These are phyloP conservation scores for Metacarcinus magister DNA, from an alignment of 2,888 invertebrate species.

Conservation along the genomic window DNA sequence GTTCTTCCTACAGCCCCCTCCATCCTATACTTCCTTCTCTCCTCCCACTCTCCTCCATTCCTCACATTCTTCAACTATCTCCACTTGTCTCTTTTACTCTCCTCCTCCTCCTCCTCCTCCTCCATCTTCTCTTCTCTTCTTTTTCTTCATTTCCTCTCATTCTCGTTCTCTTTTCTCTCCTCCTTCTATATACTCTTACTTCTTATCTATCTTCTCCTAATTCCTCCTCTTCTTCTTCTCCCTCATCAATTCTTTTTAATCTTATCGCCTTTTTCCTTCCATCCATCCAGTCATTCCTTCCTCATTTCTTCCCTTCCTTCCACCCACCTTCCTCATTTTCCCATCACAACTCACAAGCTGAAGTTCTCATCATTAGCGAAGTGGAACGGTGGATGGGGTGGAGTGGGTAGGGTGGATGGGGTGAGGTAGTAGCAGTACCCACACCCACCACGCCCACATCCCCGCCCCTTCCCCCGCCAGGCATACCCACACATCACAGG, in stretches of 20 bases:
- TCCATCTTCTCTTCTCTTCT: too few relatives aligned
- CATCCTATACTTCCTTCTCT: too few relatives aligned
- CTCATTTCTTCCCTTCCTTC: not conserved
- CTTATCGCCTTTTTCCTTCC: not conserved
- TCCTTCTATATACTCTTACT: not conserved
- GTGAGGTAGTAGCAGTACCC: too few relatives aligned
- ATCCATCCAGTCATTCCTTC: not conserved
- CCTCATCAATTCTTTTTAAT: not conserved
- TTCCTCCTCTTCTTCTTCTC: not conserved
- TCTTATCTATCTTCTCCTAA: not conserved
- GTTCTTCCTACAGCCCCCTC: too few relatives aligned
- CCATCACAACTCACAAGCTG: not conserved
- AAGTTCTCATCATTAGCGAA: not conserved
- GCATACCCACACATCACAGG: not conserved
- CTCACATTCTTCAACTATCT: not conserved
- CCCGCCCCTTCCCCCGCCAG: not conserved
- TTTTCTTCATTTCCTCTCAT: too few relatives aligned
- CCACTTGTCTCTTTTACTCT: not conserved
- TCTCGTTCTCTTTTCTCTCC: not conserved
- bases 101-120: not conserved
- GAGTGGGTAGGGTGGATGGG: not conserved
- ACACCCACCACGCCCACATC: not conserved
- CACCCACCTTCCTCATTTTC: not conserved
- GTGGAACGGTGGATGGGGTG: not conserved
- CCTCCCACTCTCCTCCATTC: not conserved